Base-by-base conservation (phyloP, 1,140 invertebrate species). In the Scaptodrosophila lebanonensis region DNA sequence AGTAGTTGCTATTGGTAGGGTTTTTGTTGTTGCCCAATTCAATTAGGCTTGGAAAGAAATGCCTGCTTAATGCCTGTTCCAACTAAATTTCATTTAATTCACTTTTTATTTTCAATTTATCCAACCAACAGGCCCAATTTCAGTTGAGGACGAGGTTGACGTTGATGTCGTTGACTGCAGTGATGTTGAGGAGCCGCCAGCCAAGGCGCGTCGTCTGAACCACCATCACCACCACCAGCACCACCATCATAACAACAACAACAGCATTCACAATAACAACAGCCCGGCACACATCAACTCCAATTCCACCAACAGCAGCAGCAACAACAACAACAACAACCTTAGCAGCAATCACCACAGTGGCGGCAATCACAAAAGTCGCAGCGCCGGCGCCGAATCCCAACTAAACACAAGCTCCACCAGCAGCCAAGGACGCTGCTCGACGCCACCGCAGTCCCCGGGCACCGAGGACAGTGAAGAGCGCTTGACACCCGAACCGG, bases 151-250 rank as follows among this genome's bases (percentile, higher is more conserved):
- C 44, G 88, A 89, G 60, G 87, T 86, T 44, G 85, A 86, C 50
- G 86, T 90, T 32, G 89, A 90, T 86, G 89, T 90, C 1, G 89
- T 90, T 47, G 89, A 90, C 66, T 90, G 89, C 68, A 90, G 89
- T 40, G 86, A 87, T 54, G 86, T 83, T 7, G 86, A 87, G 53
- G 79, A 86, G 64, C 83, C 83, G 17, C 83, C 83, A 35, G 58
- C 62, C 1, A 86, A 84, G 51, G 66, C 82, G 17, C 84, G 84
- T 38, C 76, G 84, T 30, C 57, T 84, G 9, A 66, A 83, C 43
- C 68, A 84, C 44, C 62, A 75, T 44, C 61, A 70, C 15, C 60
- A 79, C 35, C 62, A 71, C 27, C 43, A 83, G 13, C 66, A 83
- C 22, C 47, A 68, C 25, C 49, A 75, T 15, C 32, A 57, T 3